Conservation (phyloP, 2,888 invertebrate genomes). For the Aleiodes leptofemur region DNA sequence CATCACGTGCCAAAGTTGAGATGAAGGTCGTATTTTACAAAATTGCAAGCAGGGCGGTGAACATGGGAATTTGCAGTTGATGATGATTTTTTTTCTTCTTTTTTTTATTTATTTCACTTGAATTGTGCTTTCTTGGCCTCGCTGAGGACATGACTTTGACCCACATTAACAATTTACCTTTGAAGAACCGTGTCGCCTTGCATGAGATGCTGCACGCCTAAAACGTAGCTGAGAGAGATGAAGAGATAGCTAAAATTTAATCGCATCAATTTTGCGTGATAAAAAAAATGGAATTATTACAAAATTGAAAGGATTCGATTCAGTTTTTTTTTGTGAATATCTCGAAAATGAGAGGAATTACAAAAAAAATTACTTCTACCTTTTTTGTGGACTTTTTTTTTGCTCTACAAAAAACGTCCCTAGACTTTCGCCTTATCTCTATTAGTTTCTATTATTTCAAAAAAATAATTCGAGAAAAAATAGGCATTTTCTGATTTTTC, state of each 20-base stretch:
- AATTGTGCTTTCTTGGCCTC: conserved; percentile 69
- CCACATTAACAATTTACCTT: conserved; percentile 60
- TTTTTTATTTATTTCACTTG: conserved; percentile 31
- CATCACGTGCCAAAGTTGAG: conserved; percentile 67
- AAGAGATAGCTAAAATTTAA: conserved; percentile 39
- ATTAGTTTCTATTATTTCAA: too few species aligned
- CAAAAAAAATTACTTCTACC: neutral
- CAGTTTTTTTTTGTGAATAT: too few species aligned
- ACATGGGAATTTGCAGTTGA: conserved; percentile 64
- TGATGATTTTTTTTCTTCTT: conserved; percentile 46
- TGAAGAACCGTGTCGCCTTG: conserved; percentile 64
- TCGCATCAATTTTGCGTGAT: conserved; percentile 1
- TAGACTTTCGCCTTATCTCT: too few species aligned
- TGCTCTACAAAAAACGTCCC: too few species aligned
- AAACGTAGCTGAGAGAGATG: conserved; percentile 36
- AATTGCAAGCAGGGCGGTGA: conserved; percentile 44
- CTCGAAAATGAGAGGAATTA: neutral
- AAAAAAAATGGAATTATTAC: too few species aligned
- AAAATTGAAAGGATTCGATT: too few species aligned
- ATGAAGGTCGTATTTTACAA: conserved; percentile 55
- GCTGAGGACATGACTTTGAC: conserved; percentile 74
- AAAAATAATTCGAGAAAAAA: too few species aligned
- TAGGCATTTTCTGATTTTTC: too few species aligned
- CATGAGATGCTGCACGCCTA: conserved; percentile 60
- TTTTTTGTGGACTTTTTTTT: too few species aligned